A percentile compares a stretch with the other conserved stretches of the same genome.
These are phyloP conservation scores for Eupristina koningsbergeri DNA, from an alignment of 1,140 invertebrate species.

Conservation along the genomic window DNA sequence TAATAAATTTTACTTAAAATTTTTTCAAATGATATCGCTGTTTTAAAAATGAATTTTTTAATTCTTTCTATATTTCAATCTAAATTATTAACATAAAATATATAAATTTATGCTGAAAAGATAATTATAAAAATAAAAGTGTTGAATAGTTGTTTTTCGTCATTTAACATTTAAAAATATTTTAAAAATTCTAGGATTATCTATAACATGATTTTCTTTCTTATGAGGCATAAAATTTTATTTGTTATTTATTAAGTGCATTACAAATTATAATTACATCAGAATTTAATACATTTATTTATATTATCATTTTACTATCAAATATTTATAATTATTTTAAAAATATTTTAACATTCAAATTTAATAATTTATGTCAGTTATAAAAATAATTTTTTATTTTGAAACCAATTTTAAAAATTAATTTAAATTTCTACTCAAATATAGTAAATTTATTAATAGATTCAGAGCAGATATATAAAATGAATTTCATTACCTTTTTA, in stretches of 20 bases:
- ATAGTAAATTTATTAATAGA: not conserved
- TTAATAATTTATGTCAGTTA: not conserved
- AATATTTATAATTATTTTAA: constrained; percentile 2
- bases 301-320: constrained; percentile 1
- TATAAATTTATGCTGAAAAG: not conserved
- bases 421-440: not conserved
- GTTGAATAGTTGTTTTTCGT: not conserved
- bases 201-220: not conserved
- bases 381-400: not conserved
- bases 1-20: not conserved
- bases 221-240: not conserved
- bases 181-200: not conserved
- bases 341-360: not conserved
- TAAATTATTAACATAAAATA: not conserved
- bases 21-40: not conserved
- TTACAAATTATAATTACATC: not conserved
- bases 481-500: constrained; percentile 2
- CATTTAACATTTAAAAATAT: constrained; percentile 18
- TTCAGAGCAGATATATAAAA: not conserved
- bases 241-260: not conserved
- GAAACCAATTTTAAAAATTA: not conserved
- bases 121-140: constrained; percentile 9
- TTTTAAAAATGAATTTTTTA: not conserved
- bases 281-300: not conserved
- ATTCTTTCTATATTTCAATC: not conserved